Conservation (phyloP, 2,888 invertebrate species). For the Nipponacmea schrenckii region DNA sequence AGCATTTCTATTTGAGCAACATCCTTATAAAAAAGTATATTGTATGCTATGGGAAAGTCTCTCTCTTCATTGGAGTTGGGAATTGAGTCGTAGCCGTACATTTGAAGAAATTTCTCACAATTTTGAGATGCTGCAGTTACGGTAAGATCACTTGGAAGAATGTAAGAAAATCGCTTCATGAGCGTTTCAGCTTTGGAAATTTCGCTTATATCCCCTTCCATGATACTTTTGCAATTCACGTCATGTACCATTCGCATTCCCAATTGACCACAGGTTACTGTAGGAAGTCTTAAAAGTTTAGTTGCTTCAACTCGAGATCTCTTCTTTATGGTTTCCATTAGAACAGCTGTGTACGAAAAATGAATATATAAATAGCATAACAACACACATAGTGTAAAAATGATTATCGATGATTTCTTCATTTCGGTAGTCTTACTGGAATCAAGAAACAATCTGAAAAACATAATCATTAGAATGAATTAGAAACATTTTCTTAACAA, state of each 20-base stretch:
- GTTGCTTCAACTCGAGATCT: background rate
- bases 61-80: slow-evolving; percentile 38
- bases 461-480: no score
- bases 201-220: background rate
- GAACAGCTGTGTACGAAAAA: background rate
- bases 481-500: no score
- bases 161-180: background rate
- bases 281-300: no score
- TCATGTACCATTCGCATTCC: background rate
- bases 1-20: slow-evolving; percentile 56
- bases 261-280: background rate
- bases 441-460: no score
- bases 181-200: background rate
- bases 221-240: background rate
- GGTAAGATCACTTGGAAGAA: background rate
- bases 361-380: background rate
- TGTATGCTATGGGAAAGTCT: slow-evolving; percentile 60
- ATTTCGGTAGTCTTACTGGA: background rate
- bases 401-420: background rate
- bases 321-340: background rate
- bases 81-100: slow-evolving; percentile 34
- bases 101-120: slow-evolving; percentile 42
- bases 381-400: background rate
- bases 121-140: slow-evolving; percentile 26
- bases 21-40: slow-evolving; percentile 57